These are phyloP conservation scores for Papilio demoleus DNA, from an alignment of 2,888 invertebrate genomes.

Conservation along the genomic window DNA sequence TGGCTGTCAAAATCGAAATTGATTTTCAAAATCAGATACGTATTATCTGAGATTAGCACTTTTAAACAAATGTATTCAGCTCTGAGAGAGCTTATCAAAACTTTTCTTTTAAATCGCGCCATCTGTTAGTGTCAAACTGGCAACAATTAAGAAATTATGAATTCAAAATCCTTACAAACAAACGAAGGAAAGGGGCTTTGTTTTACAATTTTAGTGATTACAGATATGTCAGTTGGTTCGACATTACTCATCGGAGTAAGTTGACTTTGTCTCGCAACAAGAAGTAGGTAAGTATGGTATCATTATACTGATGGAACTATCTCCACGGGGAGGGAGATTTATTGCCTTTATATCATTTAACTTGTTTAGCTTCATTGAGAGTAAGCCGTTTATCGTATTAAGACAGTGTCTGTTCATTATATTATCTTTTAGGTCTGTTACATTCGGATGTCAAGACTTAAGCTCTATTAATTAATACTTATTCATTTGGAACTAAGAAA, in stretches of 20 bases:
- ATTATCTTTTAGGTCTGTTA: conserved; percentile 56
- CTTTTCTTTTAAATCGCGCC: too few species aligned
- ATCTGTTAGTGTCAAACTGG: too few species aligned
- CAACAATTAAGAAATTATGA: too few species aligned
- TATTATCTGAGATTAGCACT: neutral
- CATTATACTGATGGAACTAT: conserved; percentile 58
- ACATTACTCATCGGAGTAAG: conserved; percentile 59
- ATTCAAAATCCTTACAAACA: too few species aligned
- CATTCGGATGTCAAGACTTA: conserved; percentile 55
- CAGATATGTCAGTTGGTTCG: conserved; percentile 54
- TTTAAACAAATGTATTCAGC: neutral
- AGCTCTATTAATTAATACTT: conserved; percentile 62
- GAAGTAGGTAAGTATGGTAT: conserved; percentile 54
- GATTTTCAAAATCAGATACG: too few species aligned
- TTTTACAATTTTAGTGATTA: conserved; percentile 28
- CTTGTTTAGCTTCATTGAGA: conserved; percentile 79
- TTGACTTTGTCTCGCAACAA: conserved; percentile 47
- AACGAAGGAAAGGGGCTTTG: conserved; percentile 43
- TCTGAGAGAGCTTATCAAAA: neutral
- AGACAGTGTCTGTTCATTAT: conserved; percentile 64
- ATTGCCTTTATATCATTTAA: conserved; percentile 69
- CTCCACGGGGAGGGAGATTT: conserved; percentile 62
- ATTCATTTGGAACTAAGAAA: conserved; percentile 38
- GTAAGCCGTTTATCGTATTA: conserved; percentile 78
- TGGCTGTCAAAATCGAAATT: too few species aligned